phyloP scores from a whole-genome alignment of 2,797 vertebrate species.

The Tympanoctomys barrerae region DNA sequence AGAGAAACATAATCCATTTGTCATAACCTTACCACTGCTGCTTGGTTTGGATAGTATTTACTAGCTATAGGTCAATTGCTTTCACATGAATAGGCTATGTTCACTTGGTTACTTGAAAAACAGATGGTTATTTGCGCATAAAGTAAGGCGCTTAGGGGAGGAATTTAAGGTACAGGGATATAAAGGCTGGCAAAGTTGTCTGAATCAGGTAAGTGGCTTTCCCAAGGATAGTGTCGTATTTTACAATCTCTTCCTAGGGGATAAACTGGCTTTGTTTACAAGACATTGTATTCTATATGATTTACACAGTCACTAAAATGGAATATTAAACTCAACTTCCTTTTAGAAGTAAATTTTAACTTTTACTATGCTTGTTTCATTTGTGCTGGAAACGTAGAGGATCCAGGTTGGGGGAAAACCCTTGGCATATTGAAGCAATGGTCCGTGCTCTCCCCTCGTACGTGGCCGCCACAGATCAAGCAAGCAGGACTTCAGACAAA shows the following conservation, averaged over 20 bases:
- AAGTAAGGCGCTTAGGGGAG: constrained; percentile 47
- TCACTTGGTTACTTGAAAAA: constrained; percentile 74
- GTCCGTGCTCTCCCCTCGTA: background rate
- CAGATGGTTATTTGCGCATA: constrained; percentile 69
- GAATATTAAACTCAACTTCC: constrained; percentile 39
- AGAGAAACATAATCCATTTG: constrained; percentile 55
- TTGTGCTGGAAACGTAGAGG: constrained; percentile 40
- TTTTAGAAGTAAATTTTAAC: constrained; percentile 43
- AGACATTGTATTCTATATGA: constrained; percentile 52
- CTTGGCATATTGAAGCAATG: background rate
- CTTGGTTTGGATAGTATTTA: constrained; percentile 64
- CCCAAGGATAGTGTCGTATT: constrained; percentile 52
- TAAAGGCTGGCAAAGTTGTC: constrained; percentile 49
- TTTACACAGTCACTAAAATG: constrained; percentile 55
- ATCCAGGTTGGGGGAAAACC: background rate
- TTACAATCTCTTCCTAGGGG: constrained; percentile 50
- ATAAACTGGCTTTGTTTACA: constrained; percentile 62
- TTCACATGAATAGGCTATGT: constrained; percentile 43
- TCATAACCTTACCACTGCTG: constrained; percentile 54
- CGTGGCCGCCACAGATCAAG: background rate
- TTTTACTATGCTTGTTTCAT: constrained; percentile 41
- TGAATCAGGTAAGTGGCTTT: constrained; percentile 48
- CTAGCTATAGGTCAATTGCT: constrained; percentile 58
- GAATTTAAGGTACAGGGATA: constrained; percentile 38
- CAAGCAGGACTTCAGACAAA: background rate